Evolutionary conservation across 2,113 vertebrate genomes (phyloP).

Genomic region (Oryzias celebensis): DNA sequence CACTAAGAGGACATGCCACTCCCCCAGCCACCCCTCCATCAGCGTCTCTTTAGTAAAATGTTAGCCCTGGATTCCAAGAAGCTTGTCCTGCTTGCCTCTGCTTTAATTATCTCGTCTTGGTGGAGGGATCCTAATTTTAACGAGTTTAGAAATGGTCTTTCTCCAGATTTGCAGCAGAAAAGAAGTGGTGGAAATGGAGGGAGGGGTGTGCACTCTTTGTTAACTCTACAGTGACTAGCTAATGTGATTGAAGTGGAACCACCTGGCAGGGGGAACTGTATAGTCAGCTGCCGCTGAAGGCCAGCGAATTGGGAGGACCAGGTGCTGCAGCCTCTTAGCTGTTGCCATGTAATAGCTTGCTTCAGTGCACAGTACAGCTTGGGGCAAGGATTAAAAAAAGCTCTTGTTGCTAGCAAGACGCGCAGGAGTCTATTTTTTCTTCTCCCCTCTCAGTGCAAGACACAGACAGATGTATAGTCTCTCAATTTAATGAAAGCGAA

Average conservation of each 20-base stretch:
- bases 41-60: constrained; percentile 34
- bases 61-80: constrained; percentile 63
- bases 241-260: constrained; percentile 85
- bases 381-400: constrained; percentile 76
- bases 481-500: constrained; percentile 36
- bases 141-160: constrained; percentile 81
- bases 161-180: constrained; percentile 74
- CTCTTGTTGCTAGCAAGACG: constrained; percentile 62
- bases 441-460: neutral
- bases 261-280: constrained; percentile 82
- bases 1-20: constrained; percentile 46
- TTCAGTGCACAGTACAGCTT: constrained; percentile 80
- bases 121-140: constrained; percentile 76
- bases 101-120: constrained; percentile 62
- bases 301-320: constrained; percentile 74
- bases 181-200: constrained; percentile 61
- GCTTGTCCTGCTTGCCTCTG: constrained; percentile 41
- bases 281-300: constrained; percentile 83
- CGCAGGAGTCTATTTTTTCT: constrained; percentile 69
- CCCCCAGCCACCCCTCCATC: neutral
- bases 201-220: constrained; percentile 58
- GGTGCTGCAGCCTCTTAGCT: constrained; percentile 81
- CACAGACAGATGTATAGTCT: constrained; percentile 37
- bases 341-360: constrained; percentile 79
- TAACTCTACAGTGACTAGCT: constrained; percentile 85